A percentile compares a stretch with the other conserved stretches of the same genome.
phyloP scores from a whole-genome alignment of 2,797 vertebrate genomes.

The Chlorospingus flavigularis region DNA sequence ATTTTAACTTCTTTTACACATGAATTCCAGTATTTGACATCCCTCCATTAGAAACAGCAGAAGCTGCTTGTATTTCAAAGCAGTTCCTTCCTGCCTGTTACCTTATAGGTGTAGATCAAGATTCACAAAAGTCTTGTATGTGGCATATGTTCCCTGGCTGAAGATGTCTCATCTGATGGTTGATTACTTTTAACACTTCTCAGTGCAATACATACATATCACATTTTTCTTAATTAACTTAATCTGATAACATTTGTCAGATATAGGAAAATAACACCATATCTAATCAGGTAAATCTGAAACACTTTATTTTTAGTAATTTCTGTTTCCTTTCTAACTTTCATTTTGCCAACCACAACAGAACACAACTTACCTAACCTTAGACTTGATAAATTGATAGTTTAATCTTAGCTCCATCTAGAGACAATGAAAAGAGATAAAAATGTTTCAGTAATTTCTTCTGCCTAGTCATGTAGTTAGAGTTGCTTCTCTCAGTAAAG shows the following conservation, averaged over 20 bases:
- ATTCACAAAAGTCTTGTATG: background rate
- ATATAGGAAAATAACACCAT: background rate
- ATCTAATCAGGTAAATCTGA: background rate
- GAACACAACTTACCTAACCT: background rate
- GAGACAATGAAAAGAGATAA: background rate
- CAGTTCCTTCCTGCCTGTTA: background rate
- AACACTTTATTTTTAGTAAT: background rate
- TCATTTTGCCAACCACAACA: background rate
- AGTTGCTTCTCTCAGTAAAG: background rate
- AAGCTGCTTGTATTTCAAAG: background rate
- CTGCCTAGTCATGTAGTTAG: background rate
- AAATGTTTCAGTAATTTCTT: background rate
- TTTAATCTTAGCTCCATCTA: background rate
- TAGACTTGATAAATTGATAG: background rate
- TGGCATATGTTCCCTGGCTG: background rate
- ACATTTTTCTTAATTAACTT: background rate
- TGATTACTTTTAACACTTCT: background rate
- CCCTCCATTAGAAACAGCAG: background rate
- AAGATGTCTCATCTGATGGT: background rate
- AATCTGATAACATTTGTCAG: background rate
- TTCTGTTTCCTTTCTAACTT: background rate
- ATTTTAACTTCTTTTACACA: background rate
- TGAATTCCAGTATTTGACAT: background rate
- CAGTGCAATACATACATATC: background rate
- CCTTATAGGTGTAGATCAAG: background rate